A percentile compares a stretch with the other conserved stretches of the same genome.
Conservation (phyloP, 2,113 vertebrate genomes). For the Actenoides lindsayi region DNA sequence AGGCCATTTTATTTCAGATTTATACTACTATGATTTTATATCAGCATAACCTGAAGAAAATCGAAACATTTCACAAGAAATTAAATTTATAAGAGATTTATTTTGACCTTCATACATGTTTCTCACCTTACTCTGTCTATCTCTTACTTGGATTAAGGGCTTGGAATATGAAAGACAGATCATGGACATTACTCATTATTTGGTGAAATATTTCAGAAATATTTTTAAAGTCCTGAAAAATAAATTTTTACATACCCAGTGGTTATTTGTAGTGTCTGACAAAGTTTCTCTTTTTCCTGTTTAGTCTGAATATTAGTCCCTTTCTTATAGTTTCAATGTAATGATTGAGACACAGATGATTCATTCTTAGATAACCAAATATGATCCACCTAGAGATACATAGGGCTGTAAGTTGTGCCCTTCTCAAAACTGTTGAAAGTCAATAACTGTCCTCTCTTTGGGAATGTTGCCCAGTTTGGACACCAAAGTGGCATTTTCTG, state of each 20-base stretch:
- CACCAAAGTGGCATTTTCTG: neutral
- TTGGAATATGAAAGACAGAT: neutral
- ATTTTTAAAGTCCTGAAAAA: neutral
- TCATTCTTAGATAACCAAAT: neutral
- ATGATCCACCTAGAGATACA: neutral
- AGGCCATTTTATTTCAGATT: neutral
- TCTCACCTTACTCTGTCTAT: neutral
- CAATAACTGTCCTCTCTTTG: neutral
- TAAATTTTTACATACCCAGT: neutral
- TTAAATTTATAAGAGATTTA: neutral
- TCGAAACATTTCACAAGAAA: neutral
- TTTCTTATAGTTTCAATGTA: neutral
- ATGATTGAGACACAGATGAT: neutral
- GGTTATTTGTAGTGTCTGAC: neutral
- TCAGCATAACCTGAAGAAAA: neutral
- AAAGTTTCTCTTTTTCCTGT: neutral
- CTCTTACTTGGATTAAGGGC: fast-evolving
- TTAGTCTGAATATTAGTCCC: neutral
- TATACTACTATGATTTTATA: neutral
- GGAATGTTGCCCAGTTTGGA: neutral
- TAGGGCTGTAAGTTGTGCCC: neutral
- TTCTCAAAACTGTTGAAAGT: neutral
- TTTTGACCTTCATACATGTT: neutral
- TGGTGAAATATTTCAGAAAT: neutral
- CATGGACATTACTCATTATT: neutral